Conservation (phyloP, 2,113 vertebrate species). For the Etheostoma cragini region DNA sequence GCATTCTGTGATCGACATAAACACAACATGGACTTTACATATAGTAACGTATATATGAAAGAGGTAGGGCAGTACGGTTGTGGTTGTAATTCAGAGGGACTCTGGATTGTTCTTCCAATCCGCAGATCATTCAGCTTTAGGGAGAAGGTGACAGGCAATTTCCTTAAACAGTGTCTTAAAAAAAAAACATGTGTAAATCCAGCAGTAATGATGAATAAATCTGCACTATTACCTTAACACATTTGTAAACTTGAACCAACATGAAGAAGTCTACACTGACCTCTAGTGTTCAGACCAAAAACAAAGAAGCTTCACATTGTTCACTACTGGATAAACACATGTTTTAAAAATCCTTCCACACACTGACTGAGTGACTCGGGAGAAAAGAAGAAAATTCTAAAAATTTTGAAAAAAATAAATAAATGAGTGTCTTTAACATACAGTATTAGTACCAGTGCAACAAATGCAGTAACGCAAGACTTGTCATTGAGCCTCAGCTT, state of each 20-base stretch:
- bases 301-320: not conserved
- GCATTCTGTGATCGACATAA: not conserved
- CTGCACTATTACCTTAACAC: not conserved
- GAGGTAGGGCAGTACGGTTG: not conserved
- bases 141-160: slow-evolving; percentile 8
- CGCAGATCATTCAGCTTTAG: slow-evolving; percentile 15
- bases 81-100: slow-evolving; percentile 12
- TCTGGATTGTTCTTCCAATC: slow-evolving; percentile 4
- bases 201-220: slow-evolving; percentile 9
- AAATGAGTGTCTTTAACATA: slow-evolving; percentile 1
- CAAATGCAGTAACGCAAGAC: slow-evolving; percentile 35
- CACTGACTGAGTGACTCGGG: not conserved
- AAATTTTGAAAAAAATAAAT: not conserved
- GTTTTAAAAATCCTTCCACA: slow-evolving; percentile 8
- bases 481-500: slow-evolving; percentile 38
- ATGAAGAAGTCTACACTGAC: not conserved
- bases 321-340: slow-evolving; percentile 48
- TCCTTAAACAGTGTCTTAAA: not conserved
- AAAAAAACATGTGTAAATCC: slow-evolving; percentile 43
- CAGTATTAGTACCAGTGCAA: slow-evolving; percentile 5
- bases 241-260: too few species aligned
- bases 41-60: slow-evolving; percentile 53
- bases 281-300: slow-evolving; percentile 6
- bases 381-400: not conserved
- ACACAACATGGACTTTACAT: slow-evolving; percentile 47